Evolutionary conservation across 2,113 vertebrate species (phyloP).

Genomic region (Athene cunicularia): DNA sequence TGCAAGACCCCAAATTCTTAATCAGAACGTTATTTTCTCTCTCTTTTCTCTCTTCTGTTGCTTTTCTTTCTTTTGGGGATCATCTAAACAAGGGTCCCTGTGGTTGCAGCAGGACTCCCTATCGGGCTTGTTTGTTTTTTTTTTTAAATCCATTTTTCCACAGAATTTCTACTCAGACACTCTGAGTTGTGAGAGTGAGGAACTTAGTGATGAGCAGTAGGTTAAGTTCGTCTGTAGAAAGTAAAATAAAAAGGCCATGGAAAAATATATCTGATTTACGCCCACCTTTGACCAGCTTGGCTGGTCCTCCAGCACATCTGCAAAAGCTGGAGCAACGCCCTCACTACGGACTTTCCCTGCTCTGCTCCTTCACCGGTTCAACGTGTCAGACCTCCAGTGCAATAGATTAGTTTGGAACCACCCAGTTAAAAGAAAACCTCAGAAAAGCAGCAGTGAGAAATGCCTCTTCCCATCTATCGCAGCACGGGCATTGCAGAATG

Average conservation of each 20-base stretch:
- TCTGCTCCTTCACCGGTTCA: neutral
- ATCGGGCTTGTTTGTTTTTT: neutral
- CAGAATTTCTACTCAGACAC: neutral
- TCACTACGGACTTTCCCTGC: neutral
- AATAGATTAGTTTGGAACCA: neutral
- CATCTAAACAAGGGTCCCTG: neutral
- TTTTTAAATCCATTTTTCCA: neutral
- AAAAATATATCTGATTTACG: neutral
- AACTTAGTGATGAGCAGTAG: neutral
- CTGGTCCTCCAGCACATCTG: neutral
- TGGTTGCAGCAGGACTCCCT: neutral
- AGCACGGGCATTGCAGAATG: accelerated
- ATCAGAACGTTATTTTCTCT: neutral
- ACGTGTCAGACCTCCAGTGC: neutral
- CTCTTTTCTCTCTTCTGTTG: neutral
- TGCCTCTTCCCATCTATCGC: accelerated
- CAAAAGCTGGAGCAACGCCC: neutral
- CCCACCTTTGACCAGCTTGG: neutral
- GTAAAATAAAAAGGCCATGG: neutral
- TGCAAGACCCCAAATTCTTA: neutral
- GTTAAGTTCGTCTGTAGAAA: neutral
- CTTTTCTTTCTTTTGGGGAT: neutral
- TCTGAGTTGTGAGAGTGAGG: neutral
- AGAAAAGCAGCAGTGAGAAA: neutral
- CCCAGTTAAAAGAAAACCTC: neutral